Conservation (phyloP, 2,888 invertebrate species). For the Neocrepidodera transversa region DNA sequence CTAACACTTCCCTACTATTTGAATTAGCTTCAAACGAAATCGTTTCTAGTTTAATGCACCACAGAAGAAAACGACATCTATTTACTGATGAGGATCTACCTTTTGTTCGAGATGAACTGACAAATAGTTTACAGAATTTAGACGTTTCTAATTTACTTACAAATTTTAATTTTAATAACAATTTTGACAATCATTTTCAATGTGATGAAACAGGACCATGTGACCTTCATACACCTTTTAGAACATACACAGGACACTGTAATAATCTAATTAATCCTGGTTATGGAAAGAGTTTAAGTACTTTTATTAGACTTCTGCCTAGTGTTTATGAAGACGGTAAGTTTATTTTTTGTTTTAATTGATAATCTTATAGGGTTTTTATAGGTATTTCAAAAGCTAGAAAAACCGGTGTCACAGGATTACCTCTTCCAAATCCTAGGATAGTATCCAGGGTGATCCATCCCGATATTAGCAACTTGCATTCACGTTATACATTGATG, state of each 20-base stretch:
- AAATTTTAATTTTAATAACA: conserved; percentile 59
- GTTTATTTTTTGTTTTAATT: too few species aligned
- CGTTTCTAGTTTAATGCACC: conserved; percentile 68
- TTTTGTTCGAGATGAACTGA: conserved; percentile 70
- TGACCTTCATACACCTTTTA: conserved; percentile 73
- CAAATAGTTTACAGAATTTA: conserved; percentile 79
- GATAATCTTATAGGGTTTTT: too few species aligned
- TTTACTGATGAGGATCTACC: conserved; percentile 70
- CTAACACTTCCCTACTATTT: conserved; percentile 84
- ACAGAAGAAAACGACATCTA: conserved; percentile 75
- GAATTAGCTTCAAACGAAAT: conserved; percentile 89
- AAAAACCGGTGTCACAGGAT: conserved; percentile 75
- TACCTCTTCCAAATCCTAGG: conserved; percentile 83
- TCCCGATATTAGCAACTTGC: conserved; percentile 89
- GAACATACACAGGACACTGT: conserved; percentile 83
- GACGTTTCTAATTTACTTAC: conserved; percentile 77
- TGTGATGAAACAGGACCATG: conserved; percentile 78
- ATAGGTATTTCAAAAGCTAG: conserved; percentile 81
- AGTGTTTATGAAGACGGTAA: conserved; percentile 87
- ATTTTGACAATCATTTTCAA: conserved; percentile 64
- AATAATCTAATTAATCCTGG: conserved; percentile 85
- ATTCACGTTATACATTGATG: conserved; percentile 88
- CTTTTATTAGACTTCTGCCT: conserved; percentile 83
- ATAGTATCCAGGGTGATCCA: conserved; percentile 88
- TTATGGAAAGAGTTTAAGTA: conserved; percentile 83